Percentiles rank a stretch among this genome's conserved stretches.
Evolutionary conservation across 2,888 invertebrate genomes (phyloP).

Genomic region (Ectemnius continuus): DNA sequence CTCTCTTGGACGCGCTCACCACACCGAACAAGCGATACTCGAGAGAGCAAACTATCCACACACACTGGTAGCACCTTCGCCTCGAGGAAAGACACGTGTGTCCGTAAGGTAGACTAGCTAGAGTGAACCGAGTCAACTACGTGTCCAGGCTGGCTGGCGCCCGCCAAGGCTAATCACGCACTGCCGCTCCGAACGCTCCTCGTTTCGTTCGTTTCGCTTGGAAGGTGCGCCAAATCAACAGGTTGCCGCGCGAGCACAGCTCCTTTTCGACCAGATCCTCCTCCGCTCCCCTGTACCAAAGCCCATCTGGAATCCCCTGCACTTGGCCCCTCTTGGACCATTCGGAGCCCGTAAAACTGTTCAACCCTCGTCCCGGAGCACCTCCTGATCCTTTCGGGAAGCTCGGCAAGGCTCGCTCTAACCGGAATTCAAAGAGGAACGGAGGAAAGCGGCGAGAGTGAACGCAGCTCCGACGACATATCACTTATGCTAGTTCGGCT

Average conservation of each 20-base stretch:
- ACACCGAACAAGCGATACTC: not conserved
- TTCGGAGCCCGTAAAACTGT: not conserved
- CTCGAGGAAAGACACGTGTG: constrained; percentile 42
- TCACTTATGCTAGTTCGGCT: constrained; percentile 19
- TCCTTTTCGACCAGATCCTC: constrained; percentile 30
- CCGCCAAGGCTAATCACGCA: constrained; percentile 67
- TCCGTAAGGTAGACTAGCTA: constrained; percentile 24
- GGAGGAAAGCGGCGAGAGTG: constrained; percentile 6
- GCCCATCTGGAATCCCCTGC: not conserved
- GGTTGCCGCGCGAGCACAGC: constrained; percentile 27
- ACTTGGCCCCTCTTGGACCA: not conserved
- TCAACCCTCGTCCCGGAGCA: no score
- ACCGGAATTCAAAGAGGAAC: constrained; percentile 7
- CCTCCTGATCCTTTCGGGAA: no score
- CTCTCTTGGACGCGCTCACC: not conserved
- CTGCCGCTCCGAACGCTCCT: constrained; percentile 8
- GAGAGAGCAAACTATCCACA: not conserved
- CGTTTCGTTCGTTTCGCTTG: not conserved
- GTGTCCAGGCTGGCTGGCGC: constrained; percentile 65
- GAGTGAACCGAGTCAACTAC: constrained; percentile 31
- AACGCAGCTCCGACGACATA: constrained; percentile 25
- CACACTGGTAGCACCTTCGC: not conserved
- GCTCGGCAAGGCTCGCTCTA: no score
- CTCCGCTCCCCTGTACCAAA: constrained; percentile 3
- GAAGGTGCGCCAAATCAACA: constrained; percentile 31